Conservation (phyloP, 2,888 invertebrate species). For the Tipula unca region DNA sequence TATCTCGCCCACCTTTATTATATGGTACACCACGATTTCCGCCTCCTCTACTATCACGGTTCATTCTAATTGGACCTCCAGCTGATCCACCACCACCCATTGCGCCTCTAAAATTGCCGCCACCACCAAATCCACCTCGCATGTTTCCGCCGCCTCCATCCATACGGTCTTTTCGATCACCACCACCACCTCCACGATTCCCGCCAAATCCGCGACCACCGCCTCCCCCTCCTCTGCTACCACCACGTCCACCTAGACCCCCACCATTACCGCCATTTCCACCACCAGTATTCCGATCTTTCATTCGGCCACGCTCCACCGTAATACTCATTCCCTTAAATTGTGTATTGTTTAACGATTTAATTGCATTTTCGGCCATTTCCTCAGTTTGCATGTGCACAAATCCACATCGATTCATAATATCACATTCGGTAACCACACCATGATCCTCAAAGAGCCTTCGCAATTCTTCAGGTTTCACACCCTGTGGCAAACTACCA, state of each 20-base stretch:
- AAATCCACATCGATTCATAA: constrained; percentile 90
- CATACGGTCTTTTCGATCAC: constrained; percentile 27
- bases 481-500: constrained; percentile 80
- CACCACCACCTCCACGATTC: constrained; percentile 36
- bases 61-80: constrained; percentile 29
- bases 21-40: constrained; percentile 26
- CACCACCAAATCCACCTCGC: constrained; percentile 23
- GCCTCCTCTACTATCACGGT: constrained; percentile 25
- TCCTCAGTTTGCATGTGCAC: constrained; percentile 81
- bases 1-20: constrained; percentile 23
- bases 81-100: constrained; percentile 35
- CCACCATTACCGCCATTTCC: constrained; percentile 46
- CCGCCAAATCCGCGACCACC: constrained; percentile 27
- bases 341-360: constrained; percentile 67
- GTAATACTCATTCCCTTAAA: constrained; percentile 79
- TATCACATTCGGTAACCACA: constrained; percentile 85
- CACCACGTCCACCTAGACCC: constrained; percentile 36
- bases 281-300: constrained; percentile 49
- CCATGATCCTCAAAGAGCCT: constrained; percentile 80
- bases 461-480: constrained; percentile 72
- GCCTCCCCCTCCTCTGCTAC: constrained; percentile 27
- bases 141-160: constrained; percentile 20
- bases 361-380: constrained; percentile 73
- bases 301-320: constrained; percentile 74
- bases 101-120: constrained; percentile 27